Evolutionary conservation across 92 coral and sea anemone species (phyloP).

Genomic region (Galaxea fascicularis): DNA sequence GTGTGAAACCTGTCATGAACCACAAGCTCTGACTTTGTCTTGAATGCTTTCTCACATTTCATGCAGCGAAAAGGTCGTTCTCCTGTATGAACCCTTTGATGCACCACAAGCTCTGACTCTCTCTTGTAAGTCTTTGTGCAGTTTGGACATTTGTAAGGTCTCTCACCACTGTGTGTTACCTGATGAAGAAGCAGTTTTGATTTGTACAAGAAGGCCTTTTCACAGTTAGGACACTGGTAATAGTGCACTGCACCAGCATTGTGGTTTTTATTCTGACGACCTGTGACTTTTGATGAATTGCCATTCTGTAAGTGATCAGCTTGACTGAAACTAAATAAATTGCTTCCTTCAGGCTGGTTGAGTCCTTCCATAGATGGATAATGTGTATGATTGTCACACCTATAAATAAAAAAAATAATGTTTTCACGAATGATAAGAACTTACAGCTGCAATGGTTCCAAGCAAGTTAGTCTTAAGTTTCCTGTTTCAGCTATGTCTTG

Average conservation of each 20-base stretch:
- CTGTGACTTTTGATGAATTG: neutral
- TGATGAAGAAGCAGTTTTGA: conserved; percentile 53
- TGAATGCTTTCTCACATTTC: conserved; percentile 47
- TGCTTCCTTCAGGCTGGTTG: conserved; percentile 8
- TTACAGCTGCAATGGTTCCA: no score
- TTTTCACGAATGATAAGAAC: no score
- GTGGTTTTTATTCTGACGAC: conserved; percentile 4
- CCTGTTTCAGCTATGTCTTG: no score
- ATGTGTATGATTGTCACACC: neutral
- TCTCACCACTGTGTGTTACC: conserved; percentile 41
- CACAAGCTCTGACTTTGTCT: conserved; percentile 49
- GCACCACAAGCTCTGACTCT: conserved; percentile 48
- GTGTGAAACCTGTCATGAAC: conserved; percentile 49
- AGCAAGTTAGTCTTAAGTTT: no score
- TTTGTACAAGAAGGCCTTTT: conserved; percentile 48
- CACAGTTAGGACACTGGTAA: conserved; percentile 39
- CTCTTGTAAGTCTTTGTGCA: conserved; percentile 47
- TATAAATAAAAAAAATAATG: neutral
- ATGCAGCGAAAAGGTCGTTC: conserved; percentile 35
- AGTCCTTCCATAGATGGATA: conserved; percentile 30
- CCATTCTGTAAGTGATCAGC: conserved; percentile 14
- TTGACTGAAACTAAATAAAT: neutral
- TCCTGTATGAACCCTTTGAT: conserved; percentile 54
- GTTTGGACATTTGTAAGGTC: conserved; percentile 35
- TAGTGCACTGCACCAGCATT: conserved; percentile 11